Base-by-base conservation (phyloP, 2,797 vertebrate species). In the Microhierax caerulescens region DNA sequence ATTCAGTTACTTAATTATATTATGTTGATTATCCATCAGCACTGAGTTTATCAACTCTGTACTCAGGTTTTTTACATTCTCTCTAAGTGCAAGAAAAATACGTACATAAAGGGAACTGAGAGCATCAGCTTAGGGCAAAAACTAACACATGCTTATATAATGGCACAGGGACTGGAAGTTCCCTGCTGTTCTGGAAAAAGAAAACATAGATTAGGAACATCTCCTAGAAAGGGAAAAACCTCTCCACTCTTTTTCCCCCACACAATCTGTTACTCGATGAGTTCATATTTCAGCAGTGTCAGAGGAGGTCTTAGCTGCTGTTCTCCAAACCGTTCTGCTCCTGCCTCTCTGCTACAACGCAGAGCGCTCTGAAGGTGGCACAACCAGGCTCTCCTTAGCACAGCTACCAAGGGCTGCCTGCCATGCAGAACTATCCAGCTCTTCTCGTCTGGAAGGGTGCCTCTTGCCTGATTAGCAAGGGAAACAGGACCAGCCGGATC, bases 61-160 rank as follows among this genome's bases (percentile, higher is more conserved):
- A 84, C 86, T 56, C 76, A 54, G 25, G 39, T 54, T 88, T 93
- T 94, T 91, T 73, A 86, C 67, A 69, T 81, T 75, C 64, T 84
- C 60, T 76, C 39, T 6, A 34, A 92, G 27, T 30, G 41, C 76
- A 45, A 93, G 65, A 92, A 85, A 97, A 92, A 78, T 45, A 69
- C 1, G 3, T 75, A 69, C 59, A 93, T 36, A 82, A 85, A 89
- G 65, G 72, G 72, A 96, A 92, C 53, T 25, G 77, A 85, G 63
- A 79, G 59, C 76, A 81, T 72, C 39, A 78, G 50, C 76, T 95
- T 78, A 73, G 34, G 48, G 90, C 92, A 93, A 68, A 93, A 70
- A 94, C 74, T 86, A 95, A 94, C 92, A 86, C 27, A 21, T 65
- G 68, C 50, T 93, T 95, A 92, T 41, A 64, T 90, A 96, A 96